phyloP scores from a whole-genome alignment of 1,140 invertebrate genomes.

The Pomphorhynchus laevis region DNA sequence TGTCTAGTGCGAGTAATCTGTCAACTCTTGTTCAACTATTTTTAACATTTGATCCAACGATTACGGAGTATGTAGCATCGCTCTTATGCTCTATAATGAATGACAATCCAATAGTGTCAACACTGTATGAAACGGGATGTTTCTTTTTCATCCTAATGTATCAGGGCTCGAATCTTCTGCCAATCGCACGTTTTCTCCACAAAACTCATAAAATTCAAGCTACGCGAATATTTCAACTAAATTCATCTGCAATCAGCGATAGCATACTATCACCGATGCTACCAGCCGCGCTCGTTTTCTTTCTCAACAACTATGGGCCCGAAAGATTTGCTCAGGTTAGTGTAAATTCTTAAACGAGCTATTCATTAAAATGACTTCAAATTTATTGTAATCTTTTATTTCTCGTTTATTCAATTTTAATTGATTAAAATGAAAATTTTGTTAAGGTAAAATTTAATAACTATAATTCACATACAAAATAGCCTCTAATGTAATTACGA shows the following conservation, averaged over 20 bases:
- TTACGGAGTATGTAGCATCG: constrained; percentile 60
- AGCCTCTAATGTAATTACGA: too few relatives aligned
- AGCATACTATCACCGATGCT: constrained; percentile 48
- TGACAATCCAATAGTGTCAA: constrained; percentile 69
- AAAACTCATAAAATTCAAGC: constrained; percentile 70
- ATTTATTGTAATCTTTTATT: too few relatives aligned
- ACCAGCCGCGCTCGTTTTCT: constrained; percentile 94
- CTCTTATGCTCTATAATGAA: constrained; percentile 50
- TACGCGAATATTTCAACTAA: too few relatives aligned
- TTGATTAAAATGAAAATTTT: too few relatives aligned
- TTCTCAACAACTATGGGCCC: constrained; percentile 79
- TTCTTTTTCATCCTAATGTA: constrained; percentile 99
- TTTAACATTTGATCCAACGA: constrained; percentile 71
- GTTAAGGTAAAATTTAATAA: too few relatives aligned
- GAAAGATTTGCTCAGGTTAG: constrained; percentile 92
- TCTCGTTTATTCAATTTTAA: too few relatives aligned
- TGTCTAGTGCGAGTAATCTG: constrained; percentile 49
- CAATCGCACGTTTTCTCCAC: constrained; percentile 62
- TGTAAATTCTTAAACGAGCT: too few relatives aligned
- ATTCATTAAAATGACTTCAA: too few relatives aligned
- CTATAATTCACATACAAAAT: too few relatives aligned
- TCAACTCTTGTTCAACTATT: constrained; percentile 69
- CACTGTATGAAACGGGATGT: constrained; percentile 63
- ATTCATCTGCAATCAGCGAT: too few relatives aligned
- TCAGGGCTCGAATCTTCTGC: constrained; percentile 78